A percentile compares a stretch with the other conserved stretches of the same genome.
Conservation (phyloP, 2,888 invertebrate species). For the Mythimna impura region DNA sequence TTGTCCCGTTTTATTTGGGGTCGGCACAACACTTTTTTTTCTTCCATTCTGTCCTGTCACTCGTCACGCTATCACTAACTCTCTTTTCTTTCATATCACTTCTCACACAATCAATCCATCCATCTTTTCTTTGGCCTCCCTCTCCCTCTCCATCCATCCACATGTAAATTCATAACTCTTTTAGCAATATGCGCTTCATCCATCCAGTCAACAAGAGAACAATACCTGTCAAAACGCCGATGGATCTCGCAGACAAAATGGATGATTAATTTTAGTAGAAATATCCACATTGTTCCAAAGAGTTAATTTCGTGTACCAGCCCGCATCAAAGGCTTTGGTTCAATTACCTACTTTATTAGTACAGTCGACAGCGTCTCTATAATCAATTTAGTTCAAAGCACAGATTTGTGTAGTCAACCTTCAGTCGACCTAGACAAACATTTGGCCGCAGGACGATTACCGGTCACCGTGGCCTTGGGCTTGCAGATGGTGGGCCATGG, state of each 20-base stretch:
- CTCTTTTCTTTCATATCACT: no score
- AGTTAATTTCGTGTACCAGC: constrained; percentile 6
- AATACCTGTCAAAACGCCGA: not conserved
- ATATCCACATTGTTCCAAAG: constrained; percentile 17
- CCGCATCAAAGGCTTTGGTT: constrained; percentile 28
- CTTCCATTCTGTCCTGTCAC: no score
- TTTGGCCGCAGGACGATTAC: not conserved
- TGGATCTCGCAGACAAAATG: not conserved
- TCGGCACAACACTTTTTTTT: no score
- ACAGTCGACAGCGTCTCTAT: constrained; percentile 13
- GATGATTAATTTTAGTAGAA: constrained; percentile 17
- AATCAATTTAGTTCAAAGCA: constrained; percentile 41
- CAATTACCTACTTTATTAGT: constrained; percentile 36
- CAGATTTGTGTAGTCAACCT: constrained; percentile 52
- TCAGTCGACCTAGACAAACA: constrained; percentile 3
- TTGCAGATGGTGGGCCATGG: no score
- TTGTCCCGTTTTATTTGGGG: no score
- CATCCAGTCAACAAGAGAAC: constrained; percentile 8
- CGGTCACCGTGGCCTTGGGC: no score
- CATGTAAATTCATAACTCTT: no score
- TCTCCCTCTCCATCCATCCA: no score
- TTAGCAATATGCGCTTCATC: no score
- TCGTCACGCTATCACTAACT: no score
- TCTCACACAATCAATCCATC: no score
- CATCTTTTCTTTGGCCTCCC: no score